A percentile compares a stretch with the other conserved stretches of the same genome.
These are phyloP conservation scores for Oreonectes daqikongensis DNA, from an alignment of 2,797 vertebrate species.

Conservation along the genomic window DNA sequence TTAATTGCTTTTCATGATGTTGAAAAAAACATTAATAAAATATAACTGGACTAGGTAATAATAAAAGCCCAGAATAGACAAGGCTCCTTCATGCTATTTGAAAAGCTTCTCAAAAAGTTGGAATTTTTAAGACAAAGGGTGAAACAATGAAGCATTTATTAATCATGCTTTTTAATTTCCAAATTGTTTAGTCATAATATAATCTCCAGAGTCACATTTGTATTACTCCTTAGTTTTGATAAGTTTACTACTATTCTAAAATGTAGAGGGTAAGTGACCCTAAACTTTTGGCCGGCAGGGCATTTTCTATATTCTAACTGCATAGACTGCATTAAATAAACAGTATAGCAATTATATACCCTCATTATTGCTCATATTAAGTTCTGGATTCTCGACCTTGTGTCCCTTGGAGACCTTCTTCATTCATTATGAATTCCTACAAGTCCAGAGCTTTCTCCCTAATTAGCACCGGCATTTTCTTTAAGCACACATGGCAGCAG, in stretches of 20 bases:
- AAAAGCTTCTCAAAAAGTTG: too few relatives aligned
- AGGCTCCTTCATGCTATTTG: too few relatives aligned
- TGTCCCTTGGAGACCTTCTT: constrained; percentile 1
- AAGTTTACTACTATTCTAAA: too few relatives aligned
- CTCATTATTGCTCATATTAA: constrained; percentile 25
- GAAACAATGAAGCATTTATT: too few relatives aligned
- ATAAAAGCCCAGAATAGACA: too few relatives aligned
- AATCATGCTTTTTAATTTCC: too few relatives aligned
- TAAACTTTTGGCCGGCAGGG: too few relatives aligned
- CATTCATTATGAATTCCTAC: constrained; percentile 22
- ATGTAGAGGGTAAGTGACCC: too few relatives aligned
- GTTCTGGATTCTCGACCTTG: constrained; percentile 44
- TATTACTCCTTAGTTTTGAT: too few relatives aligned
- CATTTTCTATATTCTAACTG: background rate
- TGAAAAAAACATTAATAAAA: background rate
- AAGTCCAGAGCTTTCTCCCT: constrained; percentile 5
- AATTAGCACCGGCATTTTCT: constrained; percentile 31
- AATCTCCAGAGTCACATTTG: too few relatives aligned
- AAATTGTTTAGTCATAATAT: too few relatives aligned
- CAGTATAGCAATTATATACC: background rate
- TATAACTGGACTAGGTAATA: background rate
- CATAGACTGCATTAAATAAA: background rate
- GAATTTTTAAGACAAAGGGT: background rate
- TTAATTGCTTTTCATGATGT: too few relatives aligned
- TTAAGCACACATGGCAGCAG: constrained; percentile 26